phyloP scores from a whole-genome alignment of 2,888 invertebrate species.

The Drosophila mimica region DNA sequence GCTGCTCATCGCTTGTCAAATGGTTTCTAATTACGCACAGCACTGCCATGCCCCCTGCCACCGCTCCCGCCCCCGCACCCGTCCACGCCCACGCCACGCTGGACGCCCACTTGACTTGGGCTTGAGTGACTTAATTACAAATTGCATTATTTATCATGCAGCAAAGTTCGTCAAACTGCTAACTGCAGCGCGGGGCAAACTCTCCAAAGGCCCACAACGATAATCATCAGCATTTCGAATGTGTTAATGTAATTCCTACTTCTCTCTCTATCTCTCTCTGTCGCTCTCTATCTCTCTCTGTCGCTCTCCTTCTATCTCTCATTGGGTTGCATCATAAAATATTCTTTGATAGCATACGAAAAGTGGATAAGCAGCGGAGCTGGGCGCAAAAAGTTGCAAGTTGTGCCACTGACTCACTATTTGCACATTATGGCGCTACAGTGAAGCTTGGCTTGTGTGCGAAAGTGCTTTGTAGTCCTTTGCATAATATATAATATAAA shows the following conservation, averaged over 20 bases:
- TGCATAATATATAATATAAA: neutral
- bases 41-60: conserved; percentile 19
- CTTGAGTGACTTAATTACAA: conserved; percentile 80
- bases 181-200: conserved; percentile 9
- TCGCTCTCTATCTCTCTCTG: neutral
- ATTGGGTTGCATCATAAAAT: conserved; percentile 50
- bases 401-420: conserved; percentile 23
- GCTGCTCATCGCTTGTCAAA: conserved; percentile 57
- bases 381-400: conserved; percentile 30
- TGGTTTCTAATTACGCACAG: conserved; percentile 62
- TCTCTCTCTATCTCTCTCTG: neutral
- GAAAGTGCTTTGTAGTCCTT: neutral
- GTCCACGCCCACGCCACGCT: conserved; percentile 25
- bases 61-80: conserved; percentile 12
- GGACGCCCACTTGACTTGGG: conserved; percentile 47
- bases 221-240: conserved; percentile 69
- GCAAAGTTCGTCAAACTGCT: conserved; percentile 79
- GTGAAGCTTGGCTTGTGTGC: conserved; percentile 11
- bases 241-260: conserved; percentile 62
- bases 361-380: conserved; percentile 36
- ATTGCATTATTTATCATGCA: conserved; percentile 78
- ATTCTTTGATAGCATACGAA: conserved; percentile 51
- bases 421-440: conserved; percentile 30
- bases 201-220: conserved; percentile 40
- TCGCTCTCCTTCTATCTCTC: neutral